A percentile compares a stretch with the other conserved stretches of the same genome.
phyloP scores from a whole-genome alignment of 2,888 invertebrate species.

The Acanthosepion esculentum region DNA sequence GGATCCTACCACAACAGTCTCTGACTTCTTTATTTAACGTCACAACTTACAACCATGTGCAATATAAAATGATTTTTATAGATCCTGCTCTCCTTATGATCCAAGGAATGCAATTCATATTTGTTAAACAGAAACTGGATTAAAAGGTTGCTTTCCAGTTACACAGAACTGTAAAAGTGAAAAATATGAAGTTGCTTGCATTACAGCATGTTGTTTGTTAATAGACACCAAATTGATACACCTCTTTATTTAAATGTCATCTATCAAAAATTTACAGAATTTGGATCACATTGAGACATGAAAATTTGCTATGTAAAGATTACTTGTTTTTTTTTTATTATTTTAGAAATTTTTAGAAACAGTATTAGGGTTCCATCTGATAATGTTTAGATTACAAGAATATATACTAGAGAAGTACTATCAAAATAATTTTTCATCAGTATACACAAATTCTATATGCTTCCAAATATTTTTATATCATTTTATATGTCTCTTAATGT shows the following conservation, averaged over 20 bases:
- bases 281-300: background rate
- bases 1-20: no score
- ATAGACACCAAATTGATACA: background rate
- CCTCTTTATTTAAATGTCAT: background rate
- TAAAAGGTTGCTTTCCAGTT: background rate
- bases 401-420: no score
- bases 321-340: background rate
- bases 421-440: no score
- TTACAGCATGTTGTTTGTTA: background rate
- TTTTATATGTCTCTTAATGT: no score
- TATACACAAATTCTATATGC: no score
- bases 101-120: background rate
- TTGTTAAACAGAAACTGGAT: background rate
- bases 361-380: no score
- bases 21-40: background rate
- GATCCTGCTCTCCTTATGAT: background rate
- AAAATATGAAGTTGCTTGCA: background rate
- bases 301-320: background rate
- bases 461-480: no score
- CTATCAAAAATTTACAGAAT: background rate
- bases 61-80: background rate
- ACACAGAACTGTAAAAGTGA: background rate
- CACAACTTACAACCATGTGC: background rate
- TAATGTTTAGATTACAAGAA: no score
- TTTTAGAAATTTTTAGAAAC: background rate